Conservation (phyloP, 2,797 vertebrate genomes). For the Thalassophryne amazonica region DNA sequence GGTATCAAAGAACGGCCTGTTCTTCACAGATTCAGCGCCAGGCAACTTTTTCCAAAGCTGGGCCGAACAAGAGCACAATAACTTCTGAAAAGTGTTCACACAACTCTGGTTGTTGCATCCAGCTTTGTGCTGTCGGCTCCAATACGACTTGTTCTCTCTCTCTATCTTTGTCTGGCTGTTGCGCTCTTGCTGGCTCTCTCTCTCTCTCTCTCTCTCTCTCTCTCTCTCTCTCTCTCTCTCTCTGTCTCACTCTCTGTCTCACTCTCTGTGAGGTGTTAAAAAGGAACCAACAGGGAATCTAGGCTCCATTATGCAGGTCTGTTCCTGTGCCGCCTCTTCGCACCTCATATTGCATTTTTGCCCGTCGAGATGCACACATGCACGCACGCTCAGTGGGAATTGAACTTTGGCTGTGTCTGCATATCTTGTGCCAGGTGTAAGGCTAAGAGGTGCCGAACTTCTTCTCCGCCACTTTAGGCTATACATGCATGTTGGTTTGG, state of each 20-base stretch:
- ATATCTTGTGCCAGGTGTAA: conserved; percentile 63
- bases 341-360: conserved; percentile 96
- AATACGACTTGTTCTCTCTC: conserved; percentile 61
- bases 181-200: background rate
- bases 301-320: conserved; percentile 91
- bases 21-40: conserved; percentile 59
- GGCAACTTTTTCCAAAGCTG: conserved; percentile 56
- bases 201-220: conserved; percentile 48
- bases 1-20: conserved; percentile 61
- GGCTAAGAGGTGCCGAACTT: conserved; percentile 60
- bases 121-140: conserved; percentile 56
- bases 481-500: conserved; percentile 20
- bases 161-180: conserved; percentile 52
- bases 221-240: conserved; percentile 17
- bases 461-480: conserved; percentile 35
- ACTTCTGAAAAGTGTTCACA: conserved; percentile 57
- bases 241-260: conserved; percentile 64
- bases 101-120: conserved; percentile 52
- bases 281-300: conserved; percentile 78
- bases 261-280: conserved; percentile 89
- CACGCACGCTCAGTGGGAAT: conserved; percentile 17
- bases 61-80: conserved; percentile 47
- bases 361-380: conserved; percentile 65
- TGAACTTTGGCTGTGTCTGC: conserved; percentile 52
- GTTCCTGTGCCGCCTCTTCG: conserved; percentile 92